Evolutionary conservation across 2,113 vertebrate species (phyloP).

Genomic region (Pelvicachromis taeniatus): DNA sequence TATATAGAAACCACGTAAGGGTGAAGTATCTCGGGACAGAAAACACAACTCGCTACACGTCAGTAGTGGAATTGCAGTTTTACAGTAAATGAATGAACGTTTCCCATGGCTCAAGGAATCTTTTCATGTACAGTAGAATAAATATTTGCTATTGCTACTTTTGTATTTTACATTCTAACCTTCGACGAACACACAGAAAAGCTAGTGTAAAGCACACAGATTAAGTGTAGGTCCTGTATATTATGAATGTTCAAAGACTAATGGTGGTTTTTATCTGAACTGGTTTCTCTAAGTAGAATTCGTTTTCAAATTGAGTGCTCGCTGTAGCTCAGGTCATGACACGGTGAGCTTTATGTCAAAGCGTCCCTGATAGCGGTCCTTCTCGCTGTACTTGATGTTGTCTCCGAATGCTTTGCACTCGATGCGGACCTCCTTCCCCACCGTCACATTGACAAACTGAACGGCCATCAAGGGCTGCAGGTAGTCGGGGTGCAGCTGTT

Average conservation of each 20-base stretch:
- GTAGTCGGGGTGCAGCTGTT: constrained; percentile 85
- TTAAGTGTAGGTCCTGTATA: constrained; percentile 99
- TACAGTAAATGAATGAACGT: constrained; percentile 96
- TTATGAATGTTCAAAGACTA: constrained; percentile 99
- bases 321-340: constrained; percentile 85
- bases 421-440: constrained; percentile 77
- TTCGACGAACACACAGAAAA: constrained; percentile 94
- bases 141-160: constrained; percentile 99
- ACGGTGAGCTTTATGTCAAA: constrained; percentile 92
- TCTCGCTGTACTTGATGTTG: constrained; percentile 92
- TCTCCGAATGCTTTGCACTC: constrained; percentile 88
- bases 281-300: constrained; percentile 62
- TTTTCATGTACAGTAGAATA: constrained; percentile 99
- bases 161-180: constrained; percentile 96
- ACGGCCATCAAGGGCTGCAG: constrained; percentile 93
- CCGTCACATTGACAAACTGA: constrained; percentile 89
- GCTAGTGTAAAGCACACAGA: constrained; percentile 98
- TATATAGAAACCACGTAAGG: constrained; percentile 86
- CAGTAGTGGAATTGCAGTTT: constrained; percentile 97
- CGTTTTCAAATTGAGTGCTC: constrained; percentile 72
- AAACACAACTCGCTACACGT: constrained; percentile 92
- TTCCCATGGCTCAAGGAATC: constrained; percentile 98
- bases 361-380: constrained; percentile 97
- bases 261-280: constrained; percentile 76
- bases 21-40: constrained; percentile 86